Base-by-base conservation (phyloP, 2,888 invertebrate genomes). In the Eupeodes latifasciatus region DNA sequence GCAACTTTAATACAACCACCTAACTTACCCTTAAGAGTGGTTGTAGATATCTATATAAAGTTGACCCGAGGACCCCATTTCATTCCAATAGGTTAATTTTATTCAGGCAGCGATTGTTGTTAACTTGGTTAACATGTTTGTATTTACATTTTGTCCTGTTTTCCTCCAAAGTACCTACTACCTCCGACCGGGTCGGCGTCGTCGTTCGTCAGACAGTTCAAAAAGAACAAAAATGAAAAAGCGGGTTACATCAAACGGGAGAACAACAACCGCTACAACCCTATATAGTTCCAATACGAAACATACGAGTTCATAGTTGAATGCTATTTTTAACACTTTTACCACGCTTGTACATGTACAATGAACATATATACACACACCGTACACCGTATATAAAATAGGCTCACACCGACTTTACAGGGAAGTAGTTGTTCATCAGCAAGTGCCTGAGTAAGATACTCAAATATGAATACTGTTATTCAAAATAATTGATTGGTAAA, bases 31-130 rank as follows among this genome's bases (percentile, higher is more conserved):
- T 67, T 53, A 11, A 55, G 19, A 44, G 55, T 40, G 7, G 12
- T 71, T 19, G 71, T 67, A n/a, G 5, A 40, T 9, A 5, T 12
- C 1, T 57, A 47, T 12, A 47, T 55, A 44, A 40, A 55, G 55
- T 71, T 71, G 71, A 71, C 71, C 71, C 55, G 5, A 55, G 55
- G 40, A 71, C 71, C 55, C 55, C 44, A 44, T 55, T 80, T 76
- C 83, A 80, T 79, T 79, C 57, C 79, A 80, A 76, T 71, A 55
- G 78, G 75, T 79, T 80, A 83, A 86, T 86, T 87, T 87, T 83
- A 87, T 83, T 76, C 83, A 76, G 69, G 79, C 75, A 76, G 74
- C 75, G 61, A 69, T 86, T 82, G 82, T 86, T 78, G 86, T 71
- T 87, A 71, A 51, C 83, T 83, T 71, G 79, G 64, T 76, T 79